These are phyloP conservation scores for Teleopsis dalmanni DNA, from an alignment of 1,140 invertebrate genomes.

Conservation along the genomic window DNA sequence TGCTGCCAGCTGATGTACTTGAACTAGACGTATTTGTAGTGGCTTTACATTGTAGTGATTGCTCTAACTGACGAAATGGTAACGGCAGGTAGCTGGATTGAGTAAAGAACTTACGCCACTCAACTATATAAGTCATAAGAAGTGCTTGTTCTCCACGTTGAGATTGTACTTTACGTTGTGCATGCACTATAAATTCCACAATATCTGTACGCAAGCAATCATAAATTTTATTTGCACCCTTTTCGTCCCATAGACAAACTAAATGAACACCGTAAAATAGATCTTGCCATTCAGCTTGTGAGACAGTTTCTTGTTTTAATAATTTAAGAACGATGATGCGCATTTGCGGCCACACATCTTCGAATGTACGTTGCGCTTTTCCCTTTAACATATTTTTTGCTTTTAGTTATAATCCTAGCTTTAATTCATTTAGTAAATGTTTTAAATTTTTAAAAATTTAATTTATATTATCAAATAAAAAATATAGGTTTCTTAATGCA, in stretches of 20 bases:
- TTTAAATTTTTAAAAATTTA: too few species aligned
- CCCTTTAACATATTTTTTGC: conserved; percentile 23
- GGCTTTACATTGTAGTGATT: conserved; percentile 53
- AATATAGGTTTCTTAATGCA: too few species aligned
- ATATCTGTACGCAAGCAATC: conserved; percentile 88
- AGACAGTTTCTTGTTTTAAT: conserved; percentile 85
- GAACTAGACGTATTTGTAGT: conserved; percentile 19
- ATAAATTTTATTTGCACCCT: conserved; percentile 79
- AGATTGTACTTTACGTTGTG: conserved; percentile 79
- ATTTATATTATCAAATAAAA: too few species aligned
- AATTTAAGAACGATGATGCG: conserved; percentile 81
- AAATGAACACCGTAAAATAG: conserved; percentile 92
- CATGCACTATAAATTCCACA: conserved; percentile 88
- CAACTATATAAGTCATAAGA: conserved; percentile 89
- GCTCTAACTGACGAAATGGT: conserved; percentile 89
- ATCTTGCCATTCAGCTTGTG: conserved; percentile 94
- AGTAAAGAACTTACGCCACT: conserved; percentile 97
- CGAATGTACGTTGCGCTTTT: conserved; percentile 55
- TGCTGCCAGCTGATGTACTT: conserved; percentile 16
- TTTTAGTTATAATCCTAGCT: neutral
- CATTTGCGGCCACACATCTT: conserved; percentile 94
- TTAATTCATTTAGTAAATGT: too few species aligned
- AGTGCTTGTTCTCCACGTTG: conserved; percentile 91
- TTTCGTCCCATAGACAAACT: conserved; percentile 94
- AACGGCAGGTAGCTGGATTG: conserved; percentile 95